Evolutionary conservation across 1,140 invertebrate species (phyloP).

Genomic region (Chelonus insularis): DNA sequence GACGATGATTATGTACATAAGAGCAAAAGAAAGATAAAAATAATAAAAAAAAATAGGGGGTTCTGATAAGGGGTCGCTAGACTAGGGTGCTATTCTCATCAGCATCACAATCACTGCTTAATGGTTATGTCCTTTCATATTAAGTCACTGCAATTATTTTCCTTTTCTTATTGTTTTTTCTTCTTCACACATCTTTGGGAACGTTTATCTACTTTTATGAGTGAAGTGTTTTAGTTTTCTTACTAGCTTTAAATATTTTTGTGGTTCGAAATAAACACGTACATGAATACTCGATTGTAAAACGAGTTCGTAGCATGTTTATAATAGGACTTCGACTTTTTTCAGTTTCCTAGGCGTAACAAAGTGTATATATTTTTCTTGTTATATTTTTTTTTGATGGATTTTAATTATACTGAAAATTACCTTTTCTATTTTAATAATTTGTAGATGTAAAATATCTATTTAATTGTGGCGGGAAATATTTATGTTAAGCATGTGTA

Average conservation of each 20-base stretch:
- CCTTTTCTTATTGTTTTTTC: slow-evolving; percentile 22
- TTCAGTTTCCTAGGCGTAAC: background rate
- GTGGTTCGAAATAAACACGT: slow-evolving; percentile 24
- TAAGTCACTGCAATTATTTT: slow-evolving; percentile 30
- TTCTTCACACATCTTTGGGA: background rate
- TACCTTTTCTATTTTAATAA: too few relatives aligned
- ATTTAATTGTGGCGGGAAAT: too few relatives aligned
- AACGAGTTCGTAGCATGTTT: slow-evolving; percentile 13
- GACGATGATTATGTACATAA: slow-evolving; percentile 18
- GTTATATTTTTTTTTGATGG: background rate
- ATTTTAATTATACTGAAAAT: background rate
- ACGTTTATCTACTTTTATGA: background rate
- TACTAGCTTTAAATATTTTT: background rate
- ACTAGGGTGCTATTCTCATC: slow-evolving; percentile 29
- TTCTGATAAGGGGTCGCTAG: slow-evolving; percentile 25
- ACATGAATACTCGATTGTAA: slow-evolving; percentile 13
- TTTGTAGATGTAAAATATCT: too few relatives aligned
- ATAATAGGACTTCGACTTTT: slow-evolving; percentile 11
- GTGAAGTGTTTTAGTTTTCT: background rate
- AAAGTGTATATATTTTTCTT: background rate
- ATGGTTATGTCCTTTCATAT: slow-evolving; percentile 32
- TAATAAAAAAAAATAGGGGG: slow-evolving; percentile 10
- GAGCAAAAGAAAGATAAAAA: slow-evolving; percentile 11
- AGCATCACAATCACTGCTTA: slow-evolving; percentile 27
- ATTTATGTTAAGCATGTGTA: too few relatives aligned